Evolutionary conservation across 2,888 invertebrate genomes (phyloP).

Genomic region (Pollenia angustigena): DNA sequence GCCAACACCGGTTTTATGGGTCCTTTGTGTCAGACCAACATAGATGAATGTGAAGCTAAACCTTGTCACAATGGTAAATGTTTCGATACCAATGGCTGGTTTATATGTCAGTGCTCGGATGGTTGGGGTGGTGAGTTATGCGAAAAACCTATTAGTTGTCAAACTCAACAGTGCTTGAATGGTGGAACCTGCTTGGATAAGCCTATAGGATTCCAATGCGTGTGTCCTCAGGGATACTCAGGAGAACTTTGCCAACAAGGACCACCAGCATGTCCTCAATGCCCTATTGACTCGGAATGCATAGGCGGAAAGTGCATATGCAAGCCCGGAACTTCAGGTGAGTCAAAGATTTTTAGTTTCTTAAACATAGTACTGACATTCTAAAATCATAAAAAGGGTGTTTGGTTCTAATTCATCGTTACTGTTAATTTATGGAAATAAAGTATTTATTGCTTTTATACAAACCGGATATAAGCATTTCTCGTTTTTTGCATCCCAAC

Average conservation of each 20-base stretch:
- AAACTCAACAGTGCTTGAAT: constrained; percentile 89
- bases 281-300: constrained; percentile 89
- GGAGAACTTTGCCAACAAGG: constrained; percentile 83
- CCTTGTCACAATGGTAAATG: constrained; percentile 91
- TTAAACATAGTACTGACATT: background rate
- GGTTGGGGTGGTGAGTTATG: constrained; percentile 93
- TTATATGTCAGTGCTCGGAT: constrained; percentile 89
- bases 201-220: constrained; percentile 88
- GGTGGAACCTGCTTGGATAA: constrained; percentile 89
- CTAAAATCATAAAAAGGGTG: constrained; percentile 16
- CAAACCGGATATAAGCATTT: too few species aligned
- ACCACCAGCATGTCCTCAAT: constrained; percentile 84
- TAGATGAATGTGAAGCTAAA: constrained; percentile 90
- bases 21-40: constrained; percentile 89
- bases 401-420: constrained; percentile 31
- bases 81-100: constrained; percentile 93
- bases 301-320: constrained; percentile 85
- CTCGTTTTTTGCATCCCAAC: too few species aligned
- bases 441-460: too few species aligned
- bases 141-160: constrained; percentile 87
- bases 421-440: background rate
- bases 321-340: constrained; percentile 84
- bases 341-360: constrained; percentile 70
- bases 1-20: constrained; percentile 90
- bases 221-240: constrained; percentile 87